Evolutionary conservation across 2,113 vertebrate species (phyloP).

Genomic region (Lagopus muta): DNA sequence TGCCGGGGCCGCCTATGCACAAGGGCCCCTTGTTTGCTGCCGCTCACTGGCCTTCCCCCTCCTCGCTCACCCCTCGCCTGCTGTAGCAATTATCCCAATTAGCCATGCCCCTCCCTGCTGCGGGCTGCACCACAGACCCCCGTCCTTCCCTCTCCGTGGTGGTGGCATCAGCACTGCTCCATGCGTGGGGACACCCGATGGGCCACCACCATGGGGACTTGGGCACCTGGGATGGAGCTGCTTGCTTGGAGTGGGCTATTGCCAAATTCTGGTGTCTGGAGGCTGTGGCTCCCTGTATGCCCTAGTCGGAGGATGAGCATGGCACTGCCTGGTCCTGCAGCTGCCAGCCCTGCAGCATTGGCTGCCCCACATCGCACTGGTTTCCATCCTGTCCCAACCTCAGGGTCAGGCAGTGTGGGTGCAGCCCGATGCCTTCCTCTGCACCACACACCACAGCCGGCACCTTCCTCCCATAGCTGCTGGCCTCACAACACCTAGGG

Average conservation of each 20-base stretch:
- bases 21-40: constrained; percentile 43
- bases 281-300: rapidly evolving
- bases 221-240: rapidly evolving
- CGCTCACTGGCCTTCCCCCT: not conserved
- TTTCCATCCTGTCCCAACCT: rapidly evolving
- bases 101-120: constrained; percentile 2
- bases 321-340: not conserved
- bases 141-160: rapidly evolving
- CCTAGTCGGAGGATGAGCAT: not conserved
- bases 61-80: not conserved
- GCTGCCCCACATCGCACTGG: rapidly evolving
- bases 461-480: not conserved
- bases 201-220: rapidly evolving
- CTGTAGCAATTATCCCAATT: constrained; percentile 66
- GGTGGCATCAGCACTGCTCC: not conserved
- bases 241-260: not conserved
- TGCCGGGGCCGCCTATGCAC: constrained; percentile 46
- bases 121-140: not conserved
- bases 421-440: not conserved
- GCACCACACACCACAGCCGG: rapidly evolving
- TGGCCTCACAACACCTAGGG: rapidly evolving
- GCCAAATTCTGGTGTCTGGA: not conserved
- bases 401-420: rapidly evolving
- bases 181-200: rapidly evolving
- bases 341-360: not conserved